Evolutionary conservation across 2,797 vertebrate genomes (phyloP), one percentile per base, ranked within the genome.

Genomic region (Chaenodraco wilsoni): DNA sequence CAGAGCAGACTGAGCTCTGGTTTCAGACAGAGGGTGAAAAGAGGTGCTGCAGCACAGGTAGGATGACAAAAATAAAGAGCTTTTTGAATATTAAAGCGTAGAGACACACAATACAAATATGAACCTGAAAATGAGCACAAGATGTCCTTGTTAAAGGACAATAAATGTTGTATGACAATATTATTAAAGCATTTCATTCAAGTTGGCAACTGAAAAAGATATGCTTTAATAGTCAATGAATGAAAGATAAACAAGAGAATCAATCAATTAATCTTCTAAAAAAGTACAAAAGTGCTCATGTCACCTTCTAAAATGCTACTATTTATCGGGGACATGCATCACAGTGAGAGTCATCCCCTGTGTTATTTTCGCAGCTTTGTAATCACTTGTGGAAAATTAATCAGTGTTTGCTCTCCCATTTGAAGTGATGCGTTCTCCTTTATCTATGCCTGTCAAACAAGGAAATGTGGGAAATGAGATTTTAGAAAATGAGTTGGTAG

Each of bases 311-410:
- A 78, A 74, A 73, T 58, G 19, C 14, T 76, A 16, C 62, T 59
- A 44, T 78, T 84, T 76, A 81, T 70, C 78, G 71, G 57, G 55
- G 66, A 71, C 66, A 69, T 67, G 45, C 60, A 59, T 83, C 79
- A 82, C 48, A 71, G 64, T 64, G 65, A 66, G 61, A 76, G 67
- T 77, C 72, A 48, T 46, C 65, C 68, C 65, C 48, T 0, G 17
- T 68, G 45, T 72, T 73, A 19, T 69, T 78, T 65, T 88, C 79
- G 71, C 76, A 84, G 72, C 76, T 87, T 81, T 84, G 59, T 84
- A 85, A 89, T 89, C 78, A 87, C 63, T 77, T 76, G 57, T 78
- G 46, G 48, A 78, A 84, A 87, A 81, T 83, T 52, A 87, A 85
- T 88, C 77, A 84, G 69, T 77, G 80, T 86, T 81, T 91, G 73